Conservation (phyloP, 2,888 invertebrate genomes). For the Adelognathus sp. region DNA sequence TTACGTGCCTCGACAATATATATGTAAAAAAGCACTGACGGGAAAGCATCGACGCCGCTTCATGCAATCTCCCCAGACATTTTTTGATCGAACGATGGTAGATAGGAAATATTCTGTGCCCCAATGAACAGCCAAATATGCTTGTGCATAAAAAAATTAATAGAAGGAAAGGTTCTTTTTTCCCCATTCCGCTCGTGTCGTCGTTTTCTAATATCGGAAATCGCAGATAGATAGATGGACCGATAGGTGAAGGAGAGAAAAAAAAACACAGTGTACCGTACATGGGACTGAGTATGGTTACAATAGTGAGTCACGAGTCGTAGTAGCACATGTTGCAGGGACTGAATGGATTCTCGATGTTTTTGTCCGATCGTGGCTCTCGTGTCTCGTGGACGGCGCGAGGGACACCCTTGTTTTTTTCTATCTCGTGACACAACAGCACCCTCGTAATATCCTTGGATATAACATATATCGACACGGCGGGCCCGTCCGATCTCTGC, state of each 20-base stretch:
- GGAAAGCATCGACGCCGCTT: no score
- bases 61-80: constrained; percentile 18
- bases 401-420: constrained; percentile 46
- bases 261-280: neutral
- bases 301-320: constrained; percentile 28
- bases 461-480: constrained; percentile 7
- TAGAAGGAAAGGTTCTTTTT: neutral
- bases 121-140: neutral
- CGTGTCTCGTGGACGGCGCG: neutral
- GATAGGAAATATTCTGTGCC: neutral
- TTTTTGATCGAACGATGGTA: neutral
- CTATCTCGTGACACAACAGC: constrained; percentile 42
- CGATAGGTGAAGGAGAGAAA: constrained; percentile 1
- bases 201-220: constrained; percentile 45
- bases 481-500: constrained; percentile 35
- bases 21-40: neutral
- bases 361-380: constrained; percentile 27
- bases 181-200: constrained; percentile 4
- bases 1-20: constrained; percentile 20
- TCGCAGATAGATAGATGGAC: constrained; percentile 27
- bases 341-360: constrained; percentile 30
- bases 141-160: neutral
- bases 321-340: constrained; percentile 47
- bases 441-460: constrained; percentile 42
- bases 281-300: neutral